Percentiles rank a stretch among this genome's conserved stretches.
Evolutionary conservation across 2,797 vertebrate genomes (phyloP).

Genomic region (Hipposideros larvatus): DNA sequence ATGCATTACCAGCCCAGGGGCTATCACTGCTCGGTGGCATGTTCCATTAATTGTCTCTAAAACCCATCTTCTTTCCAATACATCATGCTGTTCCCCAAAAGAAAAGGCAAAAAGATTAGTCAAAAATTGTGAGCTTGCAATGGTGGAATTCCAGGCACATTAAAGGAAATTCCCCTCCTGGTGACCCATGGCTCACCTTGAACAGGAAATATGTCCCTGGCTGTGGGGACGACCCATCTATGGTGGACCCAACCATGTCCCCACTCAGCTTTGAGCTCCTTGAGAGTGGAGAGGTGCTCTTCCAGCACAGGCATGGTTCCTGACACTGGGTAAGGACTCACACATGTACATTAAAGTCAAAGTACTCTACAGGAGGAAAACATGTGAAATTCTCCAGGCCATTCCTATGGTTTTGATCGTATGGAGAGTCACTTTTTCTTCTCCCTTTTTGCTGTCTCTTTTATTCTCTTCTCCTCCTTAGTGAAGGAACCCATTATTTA

Average conservation of each 20-base stretch:
- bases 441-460: background rate
- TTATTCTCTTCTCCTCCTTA: background rate
- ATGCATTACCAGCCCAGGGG: background rate
- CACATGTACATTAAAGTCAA: background rate
- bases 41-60: background rate
- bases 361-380: background rate
- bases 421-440: background rate
- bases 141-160: background rate
- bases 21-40: background rate
- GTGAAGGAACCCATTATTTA: background rate
- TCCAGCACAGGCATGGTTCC: background rate
- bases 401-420: background rate
- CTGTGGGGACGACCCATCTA: background rate
- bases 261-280: background rate
- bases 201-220: background rate
- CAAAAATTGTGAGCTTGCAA: background rate
- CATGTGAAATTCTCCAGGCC: background rate
- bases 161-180: background rate
- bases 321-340: background rate
- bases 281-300: background rate
- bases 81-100: background rate
- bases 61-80: background rate
- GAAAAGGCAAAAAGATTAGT: background rate
- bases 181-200: background rate
- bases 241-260: background rate